Evolutionary conservation across 2,888 invertebrate species (phyloP), one percentile per base, ranked within the genome.

Genomic region (Argynnis bischoffii): DNA sequence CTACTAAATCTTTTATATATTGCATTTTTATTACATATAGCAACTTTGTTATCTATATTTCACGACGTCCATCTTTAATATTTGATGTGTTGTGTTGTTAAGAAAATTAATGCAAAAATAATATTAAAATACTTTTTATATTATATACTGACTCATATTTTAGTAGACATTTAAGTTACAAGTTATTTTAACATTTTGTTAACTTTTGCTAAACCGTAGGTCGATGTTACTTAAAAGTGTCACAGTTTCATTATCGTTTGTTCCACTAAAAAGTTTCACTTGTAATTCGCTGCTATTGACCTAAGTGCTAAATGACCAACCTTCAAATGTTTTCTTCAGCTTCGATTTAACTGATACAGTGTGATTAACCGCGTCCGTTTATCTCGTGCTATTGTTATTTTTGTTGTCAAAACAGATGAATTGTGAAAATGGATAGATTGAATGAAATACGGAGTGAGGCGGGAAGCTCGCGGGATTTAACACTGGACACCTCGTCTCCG

Each of bases 11-110:
- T 75, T 64, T 46, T 55, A 55, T 46, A 21, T 21, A 63, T 14
- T 47, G 50, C 18, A 63, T 55, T 59, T 48, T 56, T 35, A 59
- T 57, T 21, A 41, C 35, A 41, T 41, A 54, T 76, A 77, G 81
- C 89, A 90, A 90, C 88, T 88, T 83, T 77, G 83, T 81, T 84
- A 88, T 88, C 89, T 89, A 78, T 77, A 76, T 76, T 78, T 78
- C 77, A 76, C 79, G 85, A 92, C 92, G 92, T 92, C 92, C 92
- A 92, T 92, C 92, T 92, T 92, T 90, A 85, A 84, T 88, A 85
- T 85, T 88, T 89, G 88, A 87, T 91, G 90, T 91, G 87, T 90
- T 91, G 88, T 91, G 88, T 89, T 90, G 86, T 88, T 87, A 82
- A 76, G 79, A 81, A 86, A 87, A 87, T 84, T 70, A 85, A 78